Evolutionary conservation across 2,797 vertebrate species (phyloP).

Genomic region (Eremophila alpestris): DNA sequence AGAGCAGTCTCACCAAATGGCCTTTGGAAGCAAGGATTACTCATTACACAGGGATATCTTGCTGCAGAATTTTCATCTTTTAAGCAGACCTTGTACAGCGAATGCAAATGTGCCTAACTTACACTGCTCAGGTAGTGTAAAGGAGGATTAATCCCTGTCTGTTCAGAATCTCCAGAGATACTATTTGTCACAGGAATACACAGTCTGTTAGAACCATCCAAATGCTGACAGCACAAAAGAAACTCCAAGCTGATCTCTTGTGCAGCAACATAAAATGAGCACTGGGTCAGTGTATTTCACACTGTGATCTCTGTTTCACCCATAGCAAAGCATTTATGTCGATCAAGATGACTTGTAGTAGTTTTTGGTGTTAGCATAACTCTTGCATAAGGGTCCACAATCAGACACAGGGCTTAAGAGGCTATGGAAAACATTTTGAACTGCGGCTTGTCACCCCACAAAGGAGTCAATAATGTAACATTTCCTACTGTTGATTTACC

Average conservation of each 20-base stretch:
- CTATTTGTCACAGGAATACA: not conserved
- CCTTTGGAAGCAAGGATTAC: constrained; percentile 37
- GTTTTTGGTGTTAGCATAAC: not conserved
- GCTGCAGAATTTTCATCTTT: constrained; percentile 11
- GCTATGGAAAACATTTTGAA: not conserved
- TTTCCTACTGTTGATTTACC: not conserved
- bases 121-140: not conserved
- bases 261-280: not conserved
- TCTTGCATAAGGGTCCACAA: not conserved
- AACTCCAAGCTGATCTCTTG: not conserved
- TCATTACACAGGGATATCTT: constrained; percentile 16
- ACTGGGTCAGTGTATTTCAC: not conserved
- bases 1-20: not conserved
- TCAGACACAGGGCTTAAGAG: not conserved
- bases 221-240: not conserved
- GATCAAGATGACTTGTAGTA: not conserved
- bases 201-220: not conserved
- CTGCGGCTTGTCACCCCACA: not conserved
- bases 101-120: not conserved
- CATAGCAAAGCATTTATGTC: not conserved
- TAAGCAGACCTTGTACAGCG: not conserved
- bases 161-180: not conserved
- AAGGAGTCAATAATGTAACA: not conserved
- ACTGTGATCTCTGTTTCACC: not conserved
- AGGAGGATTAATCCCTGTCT: not conserved